Evolutionary conservation across 2,113 vertebrate species (phyloP), one percentile per base, ranked within the genome.

Genomic region (Rhadina sibilatrix): DNA sequence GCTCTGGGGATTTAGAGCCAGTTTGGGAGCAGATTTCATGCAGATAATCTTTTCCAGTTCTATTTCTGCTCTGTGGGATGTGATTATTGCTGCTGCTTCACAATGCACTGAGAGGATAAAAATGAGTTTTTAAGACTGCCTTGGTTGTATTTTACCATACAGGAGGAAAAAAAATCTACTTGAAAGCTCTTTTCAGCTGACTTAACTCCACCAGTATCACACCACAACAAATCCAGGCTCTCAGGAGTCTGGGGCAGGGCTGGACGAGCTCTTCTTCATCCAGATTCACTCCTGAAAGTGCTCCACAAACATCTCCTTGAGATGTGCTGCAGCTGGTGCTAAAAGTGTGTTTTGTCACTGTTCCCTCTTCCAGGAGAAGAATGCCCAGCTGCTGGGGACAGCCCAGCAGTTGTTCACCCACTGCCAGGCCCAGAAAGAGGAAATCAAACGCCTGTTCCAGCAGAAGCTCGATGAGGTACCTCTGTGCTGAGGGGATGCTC

Each of bases 401-500:
- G 99, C 98, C 0, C 99, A 99, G 96, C 99, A 99, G 96, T 98
- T 99, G 20, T 98, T 99, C 69, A 98, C 97, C 42, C 98, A 99
- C 92, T 99, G 99, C 96, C 98, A 99, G 95, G 97, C 98, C 82
- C 99, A 99, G 97, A 99, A 99, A 92, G 99, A 99, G 88, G 99
- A 98, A 96, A 99, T 99, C 94, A 98, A 98, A 72, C 97, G 98
- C 50, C 98, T 99, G 52, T 99, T 99, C 92, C 99, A 99, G 97
- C 98, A 99, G 96, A 99, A 99, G 92, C 97, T 99, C 37, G 99
- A 99, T 56, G 99, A 99, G 99, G 99, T 99, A 97, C 38, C 60
- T 27, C 59, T 28, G n/a, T 70, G 57, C 30, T 76, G 63, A 47
- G 56, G 11, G 25, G 52, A 8, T 54, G 33, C 3, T 52, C 17